A percentile compares a stretch with the other conserved stretches of the same genome.
These are phyloP conservation scores for Mesorhabditis belari DNA, from an alignment of 2,888 invertebrate species.

Conservation along the genomic window DNA sequence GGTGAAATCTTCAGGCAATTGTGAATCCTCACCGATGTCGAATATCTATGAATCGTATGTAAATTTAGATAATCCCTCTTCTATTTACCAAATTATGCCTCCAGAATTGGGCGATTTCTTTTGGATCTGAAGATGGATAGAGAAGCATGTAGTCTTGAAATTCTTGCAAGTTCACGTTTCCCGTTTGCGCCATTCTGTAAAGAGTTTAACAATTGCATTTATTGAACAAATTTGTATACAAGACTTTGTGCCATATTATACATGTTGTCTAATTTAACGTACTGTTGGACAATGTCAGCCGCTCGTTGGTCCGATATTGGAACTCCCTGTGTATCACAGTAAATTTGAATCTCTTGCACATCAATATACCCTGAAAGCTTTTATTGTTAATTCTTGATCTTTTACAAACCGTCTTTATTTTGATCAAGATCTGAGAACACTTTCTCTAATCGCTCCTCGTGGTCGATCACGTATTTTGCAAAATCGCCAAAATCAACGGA, in stretches of 20 bases:
- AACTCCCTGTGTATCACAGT: slow-evolving; percentile 86
- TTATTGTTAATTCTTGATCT: neutral
- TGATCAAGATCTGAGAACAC: slow-evolving; percentile 89
- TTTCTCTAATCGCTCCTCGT: slow-evolving; percentile 84
- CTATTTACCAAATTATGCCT: slow-evolving; percentile 73
- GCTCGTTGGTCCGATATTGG: slow-evolving; percentile 80
- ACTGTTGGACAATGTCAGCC: slow-evolving; percentile 80
- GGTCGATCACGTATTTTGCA: slow-evolving; percentile 85
- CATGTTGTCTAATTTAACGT: slow-evolving; percentile 41
- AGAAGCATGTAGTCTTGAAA: slow-evolving; percentile 92
- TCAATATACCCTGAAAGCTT: slow-evolving; percentile 54
- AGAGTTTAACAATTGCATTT: neutral
- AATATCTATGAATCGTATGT: slow-evolving; percentile 35
- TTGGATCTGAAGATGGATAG: slow-evolving; percentile 82
- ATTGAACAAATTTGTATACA: too few species aligned
- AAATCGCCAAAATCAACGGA: slow-evolving; percentile 65
- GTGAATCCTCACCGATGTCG: slow-evolving; percentile 79
- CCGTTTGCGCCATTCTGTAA: slow-evolving; percentile 87
- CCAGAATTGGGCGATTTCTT: slow-evolving; percentile 91
- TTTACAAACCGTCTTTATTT: slow-evolving; percentile 83
- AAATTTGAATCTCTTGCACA: slow-evolving; percentile 79
- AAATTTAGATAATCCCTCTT: slow-evolving; percentile 9
- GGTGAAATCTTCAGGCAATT: slow-evolving; percentile 96
- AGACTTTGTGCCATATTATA: slow-evolving; percentile 1
- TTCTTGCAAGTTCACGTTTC: slow-evolving; percentile 66